Evolutionary conservation across 1,140 invertebrate genomes (phyloP).

Genomic region (Drosophila pectinifera): DNA sequence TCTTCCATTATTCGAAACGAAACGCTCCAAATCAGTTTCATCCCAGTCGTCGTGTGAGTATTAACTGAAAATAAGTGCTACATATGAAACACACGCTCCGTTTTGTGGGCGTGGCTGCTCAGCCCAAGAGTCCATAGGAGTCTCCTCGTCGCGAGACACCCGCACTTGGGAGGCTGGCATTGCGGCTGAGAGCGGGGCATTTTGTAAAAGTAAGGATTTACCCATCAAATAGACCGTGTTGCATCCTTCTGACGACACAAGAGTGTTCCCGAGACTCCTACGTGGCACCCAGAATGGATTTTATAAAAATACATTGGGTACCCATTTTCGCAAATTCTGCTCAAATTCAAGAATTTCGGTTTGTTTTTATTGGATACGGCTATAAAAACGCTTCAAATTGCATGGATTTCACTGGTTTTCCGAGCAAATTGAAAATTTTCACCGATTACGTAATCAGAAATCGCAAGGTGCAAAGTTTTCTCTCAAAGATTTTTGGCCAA

Average conservation of each 20-base stretch:
- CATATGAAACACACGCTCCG: constrained; percentile 29
- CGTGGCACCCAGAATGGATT: constrained; percentile 73
- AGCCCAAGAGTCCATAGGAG: constrained; percentile 54
- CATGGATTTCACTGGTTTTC: constrained; percentile 51
- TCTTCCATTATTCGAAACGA: constrained; percentile 66
- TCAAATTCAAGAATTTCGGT: constrained; percentile 86
- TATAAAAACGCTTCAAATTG: constrained; percentile 63
- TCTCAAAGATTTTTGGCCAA: constrained; percentile 44
- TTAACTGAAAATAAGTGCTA: constrained; percentile 51
- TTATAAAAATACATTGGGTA: constrained; percentile 86
- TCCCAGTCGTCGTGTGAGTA: constrained; percentile 72
- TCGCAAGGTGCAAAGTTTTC: constrained; percentile 70
- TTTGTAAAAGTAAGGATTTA: constrained; percentile 51
- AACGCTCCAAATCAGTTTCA: constrained; percentile 61
- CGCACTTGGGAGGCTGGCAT: constrained; percentile 34
- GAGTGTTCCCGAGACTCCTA: constrained; percentile 48
- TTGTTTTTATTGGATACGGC: constrained; percentile 68
- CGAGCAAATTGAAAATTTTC: constrained; percentile 62
- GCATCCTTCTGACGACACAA: constrained; percentile 64
- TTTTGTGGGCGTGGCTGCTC: constrained; percentile 73
- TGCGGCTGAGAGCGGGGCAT: constrained; percentile 26
- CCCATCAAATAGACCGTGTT: constrained; percentile 59
- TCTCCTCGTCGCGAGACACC: constrained; percentile 64
- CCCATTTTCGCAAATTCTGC: constrained; percentile 91
- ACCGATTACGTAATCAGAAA: constrained; percentile 80